Evolutionary conservation across 2,797 vertebrate genomes (phyloP), one percentile per base, ranked within the genome.

Genomic region (Crenuchus spilurus): DNA sequence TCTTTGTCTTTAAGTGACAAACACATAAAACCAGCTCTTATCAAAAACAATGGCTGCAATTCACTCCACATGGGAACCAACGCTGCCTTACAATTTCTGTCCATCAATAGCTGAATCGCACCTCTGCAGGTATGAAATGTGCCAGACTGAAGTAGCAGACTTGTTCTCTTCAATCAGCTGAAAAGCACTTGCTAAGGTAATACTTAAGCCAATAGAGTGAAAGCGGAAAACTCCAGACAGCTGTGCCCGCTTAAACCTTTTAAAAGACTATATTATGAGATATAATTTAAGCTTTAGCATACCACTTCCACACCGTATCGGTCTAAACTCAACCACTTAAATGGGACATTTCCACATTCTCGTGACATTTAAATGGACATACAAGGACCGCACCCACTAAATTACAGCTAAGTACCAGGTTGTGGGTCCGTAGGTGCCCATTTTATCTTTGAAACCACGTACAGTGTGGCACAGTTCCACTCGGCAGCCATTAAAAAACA

Each of bases 401-500:
- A 58, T 60, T 35, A 37, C 2, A 2, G 16, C 10, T 22, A 60
- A 10, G 10, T n/a, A 22, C n/a, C 1, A 60, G 55, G n/a, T 60
- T n/a, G n/a, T n/a, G 2, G 8, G 55, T 22, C 52, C 8, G 4
- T 22, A 55, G 26, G 28, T 31, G 31, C 51, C 13, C 51, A 54
- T 54, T 54, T 28, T 14, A 8, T 30, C 28, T 55, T 3, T 30
- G 8, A 55, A 55, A 31, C 52, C 28, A n/a, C 52, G 1, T 55
- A 4, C 51, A 28, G 51, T 2, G 24, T 4, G 13, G 24, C 5
- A 4, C 26, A 6, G 13, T 10, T 76, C 70, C 37, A 39, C 65
- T 64, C 33, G 20, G 18, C 5, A 22, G 24, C 66, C 33, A 48
- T 33, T 61, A 70, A 54, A 41, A n/a, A 18, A 20, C 66, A 28